These are phyloP conservation scores for Cyphomyrus plagiostoma DNA, from an alignment of 2,113 vertebrate species.

Conservation along the genomic window DNA sequence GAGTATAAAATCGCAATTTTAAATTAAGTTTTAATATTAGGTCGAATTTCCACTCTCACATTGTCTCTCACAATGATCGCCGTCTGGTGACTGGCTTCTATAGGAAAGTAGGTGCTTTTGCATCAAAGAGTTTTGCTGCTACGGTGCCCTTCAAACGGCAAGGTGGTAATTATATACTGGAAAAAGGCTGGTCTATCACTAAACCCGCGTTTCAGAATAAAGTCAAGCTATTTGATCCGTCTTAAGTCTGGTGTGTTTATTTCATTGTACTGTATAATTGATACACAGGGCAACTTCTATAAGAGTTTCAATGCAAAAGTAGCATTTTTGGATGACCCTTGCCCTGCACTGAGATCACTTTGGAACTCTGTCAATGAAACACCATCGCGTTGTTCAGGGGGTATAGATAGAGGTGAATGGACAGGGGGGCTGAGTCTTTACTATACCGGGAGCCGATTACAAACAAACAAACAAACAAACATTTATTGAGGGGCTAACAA, in stretches of 20 bases:
- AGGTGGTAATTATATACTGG: neutral
- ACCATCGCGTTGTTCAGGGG: neutral
- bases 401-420: neutral
- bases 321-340: neutral
- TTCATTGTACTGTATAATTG: neutral
- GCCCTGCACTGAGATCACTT: neutral
- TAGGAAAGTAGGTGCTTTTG: neutral
- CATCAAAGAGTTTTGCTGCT: neutral
- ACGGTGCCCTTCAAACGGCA: neutral
- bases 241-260: neutral
- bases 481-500: neutral
- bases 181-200: neutral
- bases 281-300: neutral
- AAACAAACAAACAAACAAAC: too few relatives aligned
- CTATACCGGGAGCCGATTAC: too few relatives aligned
- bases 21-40: neutral
- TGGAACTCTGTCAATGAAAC: neutral
- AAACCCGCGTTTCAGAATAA: neutral
- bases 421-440: neutral
- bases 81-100: neutral
- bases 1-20: neutral
- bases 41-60: neutral
- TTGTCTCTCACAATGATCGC: neutral
- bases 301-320: neutral
- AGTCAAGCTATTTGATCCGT: neutral